A percentile compares a stretch with the other conserved stretches of the same genome.
Evolutionary conservation across 2,113 vertebrate genomes (phyloP).

Genomic region (Psophia crepitans): DNA sequence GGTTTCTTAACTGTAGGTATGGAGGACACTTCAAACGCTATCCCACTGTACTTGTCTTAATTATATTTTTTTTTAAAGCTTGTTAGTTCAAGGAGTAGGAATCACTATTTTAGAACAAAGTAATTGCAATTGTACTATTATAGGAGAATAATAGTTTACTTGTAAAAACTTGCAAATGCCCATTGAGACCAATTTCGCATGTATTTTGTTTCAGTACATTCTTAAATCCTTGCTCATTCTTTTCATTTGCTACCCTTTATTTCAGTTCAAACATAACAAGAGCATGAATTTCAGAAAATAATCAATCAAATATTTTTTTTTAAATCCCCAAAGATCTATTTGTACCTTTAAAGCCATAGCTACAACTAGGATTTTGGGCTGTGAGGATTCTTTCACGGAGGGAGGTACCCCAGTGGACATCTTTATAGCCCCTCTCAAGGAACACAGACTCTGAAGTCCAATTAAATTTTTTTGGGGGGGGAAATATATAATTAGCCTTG

Average conservation of each 20-base stretch:
- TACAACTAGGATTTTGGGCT: background rate
- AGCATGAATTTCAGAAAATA: background rate
- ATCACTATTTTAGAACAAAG: background rate
- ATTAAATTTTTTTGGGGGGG: background rate
- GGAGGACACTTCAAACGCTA: background rate
- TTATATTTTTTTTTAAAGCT: background rate
- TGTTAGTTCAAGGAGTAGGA: background rate
- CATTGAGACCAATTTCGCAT: background rate
- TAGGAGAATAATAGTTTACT: background rate
- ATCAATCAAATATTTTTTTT: background rate
- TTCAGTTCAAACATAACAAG: background rate
- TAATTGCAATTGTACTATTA: background rate
- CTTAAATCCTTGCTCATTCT: background rate
- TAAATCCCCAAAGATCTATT: background rate
- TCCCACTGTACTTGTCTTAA: background rate
- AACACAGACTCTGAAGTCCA: background rate
- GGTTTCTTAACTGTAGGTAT: background rate
- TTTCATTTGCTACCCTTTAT: background rate
- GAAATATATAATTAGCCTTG: background rate
- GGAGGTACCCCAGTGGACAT: background rate
- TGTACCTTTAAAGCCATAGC: background rate
- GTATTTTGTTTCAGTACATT: background rate
- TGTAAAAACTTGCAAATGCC: background rate
- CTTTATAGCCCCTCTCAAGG: background rate
- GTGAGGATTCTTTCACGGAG: background rate